These are phyloP conservation scores for Saccopteryx leptura DNA, from an alignment of 2,113 vertebrate genomes.

Conservation along the genomic window DNA sequence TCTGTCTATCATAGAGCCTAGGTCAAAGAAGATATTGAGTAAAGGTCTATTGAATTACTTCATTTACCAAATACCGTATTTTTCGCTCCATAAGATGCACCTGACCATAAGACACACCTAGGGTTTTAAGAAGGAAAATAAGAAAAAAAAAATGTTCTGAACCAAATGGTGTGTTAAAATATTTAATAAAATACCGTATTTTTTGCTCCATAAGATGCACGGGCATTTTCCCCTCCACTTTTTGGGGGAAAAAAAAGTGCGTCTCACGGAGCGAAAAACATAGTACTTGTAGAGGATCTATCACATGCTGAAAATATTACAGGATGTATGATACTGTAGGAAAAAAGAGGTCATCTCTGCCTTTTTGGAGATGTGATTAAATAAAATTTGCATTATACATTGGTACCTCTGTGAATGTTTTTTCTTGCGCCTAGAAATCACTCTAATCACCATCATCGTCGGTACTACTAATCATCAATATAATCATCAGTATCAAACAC, in stretches of 20 bases:
- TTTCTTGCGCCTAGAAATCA: neutral
- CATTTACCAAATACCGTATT: neutral
- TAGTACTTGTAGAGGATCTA: neutral
- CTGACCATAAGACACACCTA: too few species aligned
- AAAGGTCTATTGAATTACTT: neutral
- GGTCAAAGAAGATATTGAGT: neutral
- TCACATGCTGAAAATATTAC: neutral
- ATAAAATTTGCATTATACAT: neutral
- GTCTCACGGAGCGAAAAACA: too few species aligned
- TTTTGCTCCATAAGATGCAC: too few species aligned
- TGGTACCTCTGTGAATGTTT: neutral
- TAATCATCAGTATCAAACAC: neutral
- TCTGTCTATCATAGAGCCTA: neutral
- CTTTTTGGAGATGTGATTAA: neutral
- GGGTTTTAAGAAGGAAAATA: too few species aligned
- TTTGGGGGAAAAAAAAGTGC: too few species aligned
- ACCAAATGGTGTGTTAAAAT: too few species aligned
- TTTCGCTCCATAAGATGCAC: too few species aligned
- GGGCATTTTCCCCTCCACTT: too few species aligned
- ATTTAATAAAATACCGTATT: too few species aligned
- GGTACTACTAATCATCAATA: neutral
- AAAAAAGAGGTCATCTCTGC: neutral
- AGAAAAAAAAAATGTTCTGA: too few species aligned
- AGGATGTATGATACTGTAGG: neutral
- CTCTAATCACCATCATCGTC: neutral